Base-by-base conservation (phyloP, 2,113 vertebrate species). In the Charadrius vociferus region DNA sequence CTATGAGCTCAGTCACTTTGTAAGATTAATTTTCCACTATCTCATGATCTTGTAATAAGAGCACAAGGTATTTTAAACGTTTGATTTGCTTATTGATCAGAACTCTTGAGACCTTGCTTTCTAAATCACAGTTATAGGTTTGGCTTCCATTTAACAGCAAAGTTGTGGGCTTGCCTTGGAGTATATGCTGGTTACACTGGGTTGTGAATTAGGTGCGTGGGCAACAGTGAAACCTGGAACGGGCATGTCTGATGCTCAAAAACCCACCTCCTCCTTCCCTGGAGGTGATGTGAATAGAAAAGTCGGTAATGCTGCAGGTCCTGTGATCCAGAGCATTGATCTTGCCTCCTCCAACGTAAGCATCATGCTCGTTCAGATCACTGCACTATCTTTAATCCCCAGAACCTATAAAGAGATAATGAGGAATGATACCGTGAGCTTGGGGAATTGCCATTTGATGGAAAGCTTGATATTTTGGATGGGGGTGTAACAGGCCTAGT, bases 21-120 rank as follows among this genome's bases (percentile, higher is more conserved):
- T 79, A 86, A 91, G 87, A 92, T 93, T 91, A 94, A 79, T 95
- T 92, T 93, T 47, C 56, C 14, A 17, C 24, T 87, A 13, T 87
- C 41, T 91, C n/a, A 7, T 80, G 84, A 39, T 95, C 53, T 73
- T 80, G 45, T 84, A 90, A 27, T 94, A 78, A 78, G 56, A 83
- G 5, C 73, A 62, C 15, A 24, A 70, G 75, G 27, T 56, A 73
- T 86, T 91, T 95, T 80, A 91, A 90, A 66, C 1, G 0, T 75
- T 91, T 89, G 22, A 58, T 95, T 96, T 86, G 59, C 36, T 83
- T 77, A 93, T 49, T 93, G 95, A 88, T 88, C 68, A 62, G 63
- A 75, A 61, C 22, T 58, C 71, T 81, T 34, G 47, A 79, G 74
- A 78, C 55, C 32, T 93, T 72, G 19, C 20, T 88, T 83, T 83